Conservation (phyloP, 2,797 vertebrate species). For the Hypotaenidia okinawae region DNA sequence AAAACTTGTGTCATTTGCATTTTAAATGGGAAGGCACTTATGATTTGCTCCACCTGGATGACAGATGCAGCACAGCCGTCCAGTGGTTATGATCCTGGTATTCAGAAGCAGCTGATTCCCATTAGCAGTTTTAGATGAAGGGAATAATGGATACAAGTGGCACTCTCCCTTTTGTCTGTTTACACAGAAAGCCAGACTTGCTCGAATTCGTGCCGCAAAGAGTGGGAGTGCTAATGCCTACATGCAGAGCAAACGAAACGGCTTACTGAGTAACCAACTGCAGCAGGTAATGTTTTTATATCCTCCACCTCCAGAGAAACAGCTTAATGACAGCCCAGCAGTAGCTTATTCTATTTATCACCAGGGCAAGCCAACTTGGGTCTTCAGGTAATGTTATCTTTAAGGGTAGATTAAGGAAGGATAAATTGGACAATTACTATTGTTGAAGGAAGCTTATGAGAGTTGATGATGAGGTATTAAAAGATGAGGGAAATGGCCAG, state of each 20-base stretch:
- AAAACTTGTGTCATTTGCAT: slow-evolving; percentile 13
- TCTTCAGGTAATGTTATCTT: neutral
- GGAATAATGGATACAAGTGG: neutral
- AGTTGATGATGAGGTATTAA: fast-evolving
- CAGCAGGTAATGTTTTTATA: slow-evolving; percentile 76
- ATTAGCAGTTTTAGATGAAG: slow-evolving; percentile 38
- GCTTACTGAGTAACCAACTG: slow-evolving; percentile 89
- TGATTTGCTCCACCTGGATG: slow-evolving; percentile 22
- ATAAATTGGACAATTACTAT: neutral
- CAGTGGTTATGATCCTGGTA: neutral
- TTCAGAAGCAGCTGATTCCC: slow-evolving; percentile 27
- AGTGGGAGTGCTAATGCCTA: slow-evolving; percentile 95
- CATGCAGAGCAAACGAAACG: slow-evolving; percentile 98
- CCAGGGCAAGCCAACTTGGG: neutral
- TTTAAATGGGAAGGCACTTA: neutral
- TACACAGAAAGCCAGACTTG: slow-evolving; percentile 94
- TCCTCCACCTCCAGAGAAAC: neutral
- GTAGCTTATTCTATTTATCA: neutral
- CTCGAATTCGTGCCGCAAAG: slow-evolving; percentile 94
- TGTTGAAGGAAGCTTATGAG: neutral
- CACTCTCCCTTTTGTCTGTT: slow-evolving; percentile 51
- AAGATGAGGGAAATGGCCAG: neutral
- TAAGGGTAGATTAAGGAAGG: neutral
- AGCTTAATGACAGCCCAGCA: slow-evolving; percentile 14
- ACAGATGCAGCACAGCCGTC: neutral